Conservation (phyloP, 2,113 vertebrate species). For the Bujurquina vittata region DNA sequence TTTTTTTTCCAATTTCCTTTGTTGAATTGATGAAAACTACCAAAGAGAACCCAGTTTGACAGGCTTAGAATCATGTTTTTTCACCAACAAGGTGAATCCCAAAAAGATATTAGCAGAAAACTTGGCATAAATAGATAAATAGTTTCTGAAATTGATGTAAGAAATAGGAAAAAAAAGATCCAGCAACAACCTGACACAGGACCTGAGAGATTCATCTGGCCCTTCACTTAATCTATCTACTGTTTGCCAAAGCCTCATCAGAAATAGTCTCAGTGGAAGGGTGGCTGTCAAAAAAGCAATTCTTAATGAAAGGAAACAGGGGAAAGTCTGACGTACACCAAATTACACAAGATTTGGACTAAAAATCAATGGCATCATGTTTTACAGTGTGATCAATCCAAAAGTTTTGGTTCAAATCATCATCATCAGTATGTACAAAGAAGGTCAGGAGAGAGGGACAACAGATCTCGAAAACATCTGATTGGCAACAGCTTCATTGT, state of each 20-base stretch:
- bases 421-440: neutral
- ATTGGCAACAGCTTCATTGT: neutral
- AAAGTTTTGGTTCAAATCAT: neutral
- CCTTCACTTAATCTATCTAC: neutral
- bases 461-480: neutral
- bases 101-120: neutral
- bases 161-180: neutral
- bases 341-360: neutral
- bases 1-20: neutral
- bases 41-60: neutral
- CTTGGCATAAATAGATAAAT: neutral
- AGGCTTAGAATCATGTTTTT: neutral
- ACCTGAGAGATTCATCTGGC: neutral
- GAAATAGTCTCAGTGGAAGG: neutral
- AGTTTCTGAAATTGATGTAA: neutral
- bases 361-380: neutral
- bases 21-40: neutral
- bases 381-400: neutral
- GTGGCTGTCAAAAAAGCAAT: neutral
- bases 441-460: neutral
- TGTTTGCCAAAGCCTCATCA: neutral
- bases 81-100: neutral
- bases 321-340: neutral
- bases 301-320: neutral
- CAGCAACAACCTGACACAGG: neutral